phyloP scores from a whole-genome alignment of 2,797 vertebrate species.

The Ara ararauna region DNA sequence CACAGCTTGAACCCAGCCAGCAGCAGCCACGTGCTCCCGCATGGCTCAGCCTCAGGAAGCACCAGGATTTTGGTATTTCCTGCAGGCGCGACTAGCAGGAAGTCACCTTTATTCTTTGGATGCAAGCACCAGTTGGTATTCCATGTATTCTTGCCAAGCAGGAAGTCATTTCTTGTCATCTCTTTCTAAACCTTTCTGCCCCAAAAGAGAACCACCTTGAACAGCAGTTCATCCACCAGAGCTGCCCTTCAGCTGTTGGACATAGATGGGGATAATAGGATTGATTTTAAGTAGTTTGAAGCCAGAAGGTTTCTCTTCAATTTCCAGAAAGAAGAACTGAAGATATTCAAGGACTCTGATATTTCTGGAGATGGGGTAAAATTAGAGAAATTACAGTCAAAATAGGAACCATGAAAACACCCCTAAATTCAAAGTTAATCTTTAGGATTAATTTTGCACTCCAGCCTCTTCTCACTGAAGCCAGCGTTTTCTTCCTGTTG shows the following conservation, averaged over 20 bases:
- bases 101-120: background rate
- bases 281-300: background rate
- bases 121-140: rapidly evolving
- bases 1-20: background rate
- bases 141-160: background rate
- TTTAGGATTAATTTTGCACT: background rate
- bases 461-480: background rate
- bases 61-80: constrained; percentile 25
- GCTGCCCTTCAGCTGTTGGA: constrained; percentile 70
- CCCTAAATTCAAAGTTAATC: background rate
- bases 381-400: background rate
- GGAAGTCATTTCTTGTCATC: background rate
- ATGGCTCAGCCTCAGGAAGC: background rate
- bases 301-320: constrained; percentile 73
- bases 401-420: background rate
- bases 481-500: background rate
- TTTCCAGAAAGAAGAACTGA: constrained; percentile 48
- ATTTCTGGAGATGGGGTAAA: constrained; percentile 62
- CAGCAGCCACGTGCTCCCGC: background rate
- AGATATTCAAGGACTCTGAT: constrained; percentile 61
- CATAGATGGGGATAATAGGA: background rate
- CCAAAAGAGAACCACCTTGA: constrained; percentile 46
- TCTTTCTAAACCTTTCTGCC: background rate
- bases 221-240: constrained; percentile 62
- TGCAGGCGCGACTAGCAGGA: rapidly evolving